Evolutionary conservation across 2,888 invertebrate species (phyloP).

Genomic region (Linnaemya tessellans): DNA sequence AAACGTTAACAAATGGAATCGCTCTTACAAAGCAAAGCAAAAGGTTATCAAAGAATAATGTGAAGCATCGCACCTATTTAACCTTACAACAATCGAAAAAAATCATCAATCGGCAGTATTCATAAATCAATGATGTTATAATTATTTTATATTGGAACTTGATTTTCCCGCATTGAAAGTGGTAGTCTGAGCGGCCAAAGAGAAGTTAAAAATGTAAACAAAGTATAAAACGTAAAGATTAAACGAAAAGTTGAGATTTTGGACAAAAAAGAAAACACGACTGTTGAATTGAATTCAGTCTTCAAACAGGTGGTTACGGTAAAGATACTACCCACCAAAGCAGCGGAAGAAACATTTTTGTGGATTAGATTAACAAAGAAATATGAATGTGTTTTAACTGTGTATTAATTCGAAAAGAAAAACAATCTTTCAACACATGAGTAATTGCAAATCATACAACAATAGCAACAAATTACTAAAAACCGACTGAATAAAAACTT

Average conservation of each 20-base stretch:
- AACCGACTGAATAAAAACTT: conserved; percentile 47
- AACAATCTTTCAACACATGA: conserved; percentile 36
- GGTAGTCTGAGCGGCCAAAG: background rate
- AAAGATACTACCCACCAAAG: conserved; percentile 27
- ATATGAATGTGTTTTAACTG: background rate
- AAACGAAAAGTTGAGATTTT: background rate
- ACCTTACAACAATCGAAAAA: background rate
- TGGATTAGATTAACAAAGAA: background rate
- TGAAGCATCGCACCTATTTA: background rate
- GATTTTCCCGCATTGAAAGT: background rate
- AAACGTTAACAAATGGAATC: background rate
- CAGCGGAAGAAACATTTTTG: conserved; percentile 16
- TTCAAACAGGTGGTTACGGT: conserved; percentile 60
- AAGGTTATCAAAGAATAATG: conserved; percentile 14
- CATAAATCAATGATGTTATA: background rate
- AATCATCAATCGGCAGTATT: background rate
- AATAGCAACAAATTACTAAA: conserved; percentile 25
- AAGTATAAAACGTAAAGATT: conserved; percentile 19
- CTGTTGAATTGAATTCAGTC: conserved; percentile 40
- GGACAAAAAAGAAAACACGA: background rate
- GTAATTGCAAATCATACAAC: conserved; percentile 25
- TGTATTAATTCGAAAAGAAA: conserved; percentile 12
- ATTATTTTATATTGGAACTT: background rate
- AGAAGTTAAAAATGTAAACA: conserved; percentile 31
- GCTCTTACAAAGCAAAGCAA: background rate